Evolutionary conservation across 1,140 invertebrate genomes (phyloP).

Genomic region (Drosophila ercepeae): DNA sequence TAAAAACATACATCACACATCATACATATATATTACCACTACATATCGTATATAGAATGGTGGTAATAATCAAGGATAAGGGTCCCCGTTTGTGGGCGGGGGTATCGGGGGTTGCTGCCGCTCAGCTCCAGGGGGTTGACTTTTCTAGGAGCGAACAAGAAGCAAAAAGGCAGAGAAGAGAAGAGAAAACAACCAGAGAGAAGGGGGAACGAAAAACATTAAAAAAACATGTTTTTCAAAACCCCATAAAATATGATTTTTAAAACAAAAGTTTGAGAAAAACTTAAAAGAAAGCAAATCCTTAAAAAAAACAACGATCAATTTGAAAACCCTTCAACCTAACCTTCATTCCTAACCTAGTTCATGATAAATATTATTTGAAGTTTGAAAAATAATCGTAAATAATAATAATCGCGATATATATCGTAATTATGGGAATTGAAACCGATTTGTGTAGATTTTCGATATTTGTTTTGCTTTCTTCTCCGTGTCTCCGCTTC

Average conservation of each 20-base stretch:
- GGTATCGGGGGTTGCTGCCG: slow-evolving; percentile 21
- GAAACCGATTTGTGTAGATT: background rate
- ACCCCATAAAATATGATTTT: too few species aligned
- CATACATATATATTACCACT: slow-evolving; percentile 2
- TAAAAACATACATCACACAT: too few species aligned
- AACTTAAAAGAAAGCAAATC: too few species aligned
- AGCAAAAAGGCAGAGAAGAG: background rate
- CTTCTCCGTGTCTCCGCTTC: too few species aligned
- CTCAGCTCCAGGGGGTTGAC: slow-evolving; percentile 19
- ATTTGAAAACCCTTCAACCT: too few species aligned
- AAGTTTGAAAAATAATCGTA: too few species aligned
- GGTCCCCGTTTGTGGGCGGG: slow-evolving; percentile 18
- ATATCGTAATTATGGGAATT: background rate
- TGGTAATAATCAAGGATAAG: slow-evolving; percentile 7
- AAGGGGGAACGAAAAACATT: too few species aligned
- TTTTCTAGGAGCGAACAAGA: slow-evolving; percentile 18
- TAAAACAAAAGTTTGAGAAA: too few species aligned
- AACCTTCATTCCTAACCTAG: too few species aligned
- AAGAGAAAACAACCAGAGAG: background rate
- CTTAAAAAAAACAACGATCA: too few species aligned
- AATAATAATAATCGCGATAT: background rate
- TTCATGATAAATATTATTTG: too few species aligned
- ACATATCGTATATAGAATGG: slow-evolving; percentile 15
- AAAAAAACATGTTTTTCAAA: too few species aligned
- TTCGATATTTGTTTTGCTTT: background rate